phyloP scores from a whole-genome alignment of 1,140 invertebrate species.

The Diprion similis region DNA sequence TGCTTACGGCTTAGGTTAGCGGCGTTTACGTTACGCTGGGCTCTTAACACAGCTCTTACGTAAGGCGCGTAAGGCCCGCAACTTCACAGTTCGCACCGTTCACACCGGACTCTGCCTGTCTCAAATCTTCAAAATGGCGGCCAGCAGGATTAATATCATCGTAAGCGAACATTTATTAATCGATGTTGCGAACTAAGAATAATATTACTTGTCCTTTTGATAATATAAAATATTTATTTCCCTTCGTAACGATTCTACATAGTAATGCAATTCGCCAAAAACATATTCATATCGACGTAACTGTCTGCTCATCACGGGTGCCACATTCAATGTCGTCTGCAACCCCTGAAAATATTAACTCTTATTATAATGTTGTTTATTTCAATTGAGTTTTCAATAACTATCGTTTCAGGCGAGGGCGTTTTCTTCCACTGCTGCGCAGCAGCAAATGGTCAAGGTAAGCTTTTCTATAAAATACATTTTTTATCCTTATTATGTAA shows the following conservation, averaged over 20 bases:
- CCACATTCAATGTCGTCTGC: slow-evolving; percentile 1
- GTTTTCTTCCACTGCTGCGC: slow-evolving; percentile 60
- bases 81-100: background rate
- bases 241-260: slow-evolving; percentile 13
- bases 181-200: background rate
- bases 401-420: slow-evolving; percentile 49
- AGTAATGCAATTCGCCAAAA: background rate
- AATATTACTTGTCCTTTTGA: background rate
- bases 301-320: background rate
- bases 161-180: slow-evolving; percentile 30
- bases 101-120: background rate
- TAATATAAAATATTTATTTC: slow-evolving; percentile 9
- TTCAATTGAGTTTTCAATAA: slow-evolving; percentile 13
- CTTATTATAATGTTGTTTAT: slow-evolving; percentile 1
- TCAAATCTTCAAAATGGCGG: slow-evolving; percentile 33
- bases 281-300: slow-evolving; percentile 3
- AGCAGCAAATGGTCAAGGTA: slow-evolving; percentile 68
- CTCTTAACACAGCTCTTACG: too few species aligned
- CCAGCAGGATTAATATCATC: slow-evolving; percentile 36
- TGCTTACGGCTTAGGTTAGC: too few species aligned
- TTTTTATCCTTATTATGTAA: slow-evolving; percentile 9
- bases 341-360: background rate
- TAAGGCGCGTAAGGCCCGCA: too few species aligned
- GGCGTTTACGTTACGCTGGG: too few species aligned
- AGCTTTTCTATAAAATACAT: background rate